Base-by-base conservation (phyloP, 2,797 vertebrate genomes). In the Nannoperca obscura region DNA sequence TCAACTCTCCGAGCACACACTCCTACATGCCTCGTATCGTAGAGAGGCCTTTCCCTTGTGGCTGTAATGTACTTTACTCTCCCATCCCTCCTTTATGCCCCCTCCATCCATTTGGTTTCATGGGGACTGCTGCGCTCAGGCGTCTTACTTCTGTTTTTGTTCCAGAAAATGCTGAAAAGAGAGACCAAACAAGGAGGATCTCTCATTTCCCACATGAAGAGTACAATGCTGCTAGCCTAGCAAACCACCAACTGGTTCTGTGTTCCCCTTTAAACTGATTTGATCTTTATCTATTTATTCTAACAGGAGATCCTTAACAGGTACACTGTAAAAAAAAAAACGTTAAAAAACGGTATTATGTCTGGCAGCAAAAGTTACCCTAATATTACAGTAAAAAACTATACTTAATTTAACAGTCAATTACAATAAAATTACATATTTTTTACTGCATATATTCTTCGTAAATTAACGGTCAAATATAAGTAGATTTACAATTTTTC, bases 1-100 rank as follows among this genome's bases (percentile, higher is more conserved):
- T 88, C 79, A 89, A 24, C 74, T 80, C 80, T 87, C 38, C 7
- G 67, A 71, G 78, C 78, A 34, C 67, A 66, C 79, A 84, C 81
- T 83, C 71, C 79, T 83, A 70, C 81, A 71, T 7, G 60, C 62
- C 81, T 76, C 2, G 3, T 30, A 52, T 81, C 69, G 46, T 14
- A 12, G 24, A 64, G 50, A 62, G 71, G 30, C 52, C 7, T 67
- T 80, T 60, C 59, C 63, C 14, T 52, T 52, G 36, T 58, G 52
- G 71, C 57, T 74, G 27, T 24, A 10, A 53, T 36, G 42, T 38
- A 17, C 42, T 62, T 71, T 53, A 73, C 44, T 65, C 68, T 62
- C 64, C 47, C 20, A 82, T 68, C 40, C 49, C 47, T 57, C 54
- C 46, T 64, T 19, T 36, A 22, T 38, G 34, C 27, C 19, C 53